Base-by-base conservation (phyloP, 2,113 vertebrate species). In the Limanda limanda region DNA sequence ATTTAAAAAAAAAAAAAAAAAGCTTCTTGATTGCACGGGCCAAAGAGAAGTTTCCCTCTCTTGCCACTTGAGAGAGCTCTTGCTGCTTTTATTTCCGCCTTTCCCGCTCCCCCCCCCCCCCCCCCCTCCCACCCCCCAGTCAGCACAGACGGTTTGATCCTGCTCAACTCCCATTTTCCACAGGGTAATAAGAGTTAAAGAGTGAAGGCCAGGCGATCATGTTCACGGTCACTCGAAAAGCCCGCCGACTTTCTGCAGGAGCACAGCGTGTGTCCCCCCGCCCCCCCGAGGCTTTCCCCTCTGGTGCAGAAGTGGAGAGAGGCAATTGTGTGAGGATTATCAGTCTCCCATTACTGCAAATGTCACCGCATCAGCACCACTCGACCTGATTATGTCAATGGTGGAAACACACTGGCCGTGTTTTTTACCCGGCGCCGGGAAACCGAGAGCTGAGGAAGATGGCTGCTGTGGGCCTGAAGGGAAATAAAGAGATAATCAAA, bases 31-130 rank as follows among this genome's bases (percentile, higher is more conserved):
- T 79, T 74, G 71, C 55, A 31, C 11, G 59, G 5, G 35, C 4
- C 21, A 64, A 63, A 63, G 55, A 51, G 61, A 79, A 78, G 47
- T 90, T 85, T 83, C 23, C 23, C 55, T 35, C 65, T 45, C 78
- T 69, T 21, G 59, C 90, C 92, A 93, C 91, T 87, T 86, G 91
- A 89, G 89, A 84, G 93, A 85, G 90, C 86, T 90, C 84, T 91
- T 80, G 85, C 79, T 68, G 58, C 71, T 89, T 85, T 63, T 84
- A 71, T 81, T 79, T 85, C 78, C 72, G n/a, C 62, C 2, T 42
- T 3, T 0, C 5, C 1, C 15, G 17, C 27, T 65, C 52, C n/a
- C 68, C 27, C 60, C 74, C 52, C 68, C 71, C 23, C 62, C 1
- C 56, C n/a, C 65, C 27, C 56, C n/a, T n/a, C 68, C 35, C 60